Percentiles rank a stretch among this genome's conserved stretches.
Conservation (phyloP, 2,113 vertebrate species). For the Litocranius walleri region DNA sequence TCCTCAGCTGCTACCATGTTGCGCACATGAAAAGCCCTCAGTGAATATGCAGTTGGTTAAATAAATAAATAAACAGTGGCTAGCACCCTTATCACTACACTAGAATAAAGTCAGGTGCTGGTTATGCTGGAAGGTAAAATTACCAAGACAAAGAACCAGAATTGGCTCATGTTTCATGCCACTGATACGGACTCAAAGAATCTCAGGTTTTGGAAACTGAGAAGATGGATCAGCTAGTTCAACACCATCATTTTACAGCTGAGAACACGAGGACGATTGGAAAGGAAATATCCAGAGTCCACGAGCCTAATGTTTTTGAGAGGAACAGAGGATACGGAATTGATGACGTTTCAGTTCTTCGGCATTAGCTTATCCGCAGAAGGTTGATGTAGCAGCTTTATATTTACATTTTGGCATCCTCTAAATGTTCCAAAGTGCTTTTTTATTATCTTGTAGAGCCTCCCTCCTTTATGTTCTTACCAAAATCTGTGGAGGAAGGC, state of each 20-base stretch:
- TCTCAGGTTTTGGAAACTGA: neutral
- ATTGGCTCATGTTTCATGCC: neutral
- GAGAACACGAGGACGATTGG: neutral
- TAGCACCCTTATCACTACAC: neutral
- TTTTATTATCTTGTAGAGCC: neutral
- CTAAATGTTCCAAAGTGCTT: neutral
- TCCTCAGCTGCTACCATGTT: neutral
- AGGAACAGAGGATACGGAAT: neutral
- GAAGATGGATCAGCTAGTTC: neutral
- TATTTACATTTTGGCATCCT: neutral
- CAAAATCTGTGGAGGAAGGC: neutral
- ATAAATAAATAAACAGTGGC: neutral
- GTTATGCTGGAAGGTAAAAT: neutral
- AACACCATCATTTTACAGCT: neutral
- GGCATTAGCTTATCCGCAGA: neutral
- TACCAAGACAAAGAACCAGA: neutral
- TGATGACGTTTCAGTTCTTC: neutral
- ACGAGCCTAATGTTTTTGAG: neutral
- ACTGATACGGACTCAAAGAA: neutral
- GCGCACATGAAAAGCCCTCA: neutral
- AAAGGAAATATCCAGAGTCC: neutral
- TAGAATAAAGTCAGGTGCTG: neutral
- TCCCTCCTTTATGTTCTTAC: neutral
- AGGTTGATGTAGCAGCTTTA: neutral
- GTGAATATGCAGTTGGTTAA: neutral